Base-by-base conservation (phyloP, 2,797 vertebrate genomes). In the Macrochelys suwanniensis region DNA sequence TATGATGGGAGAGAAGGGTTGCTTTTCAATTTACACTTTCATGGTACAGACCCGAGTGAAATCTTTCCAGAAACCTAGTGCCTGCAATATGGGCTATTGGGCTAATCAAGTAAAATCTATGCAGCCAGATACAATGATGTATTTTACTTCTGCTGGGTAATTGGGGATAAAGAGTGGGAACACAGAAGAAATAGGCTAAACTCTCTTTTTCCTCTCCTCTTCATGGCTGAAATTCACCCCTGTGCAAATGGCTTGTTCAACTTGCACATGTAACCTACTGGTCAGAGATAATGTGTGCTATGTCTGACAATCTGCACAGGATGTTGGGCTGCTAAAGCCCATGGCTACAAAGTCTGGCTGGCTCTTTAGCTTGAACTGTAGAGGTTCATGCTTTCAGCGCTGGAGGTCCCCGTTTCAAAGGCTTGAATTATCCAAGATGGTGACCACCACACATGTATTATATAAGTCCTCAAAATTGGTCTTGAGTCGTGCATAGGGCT, bases 211-310 rank as follows among this genome's bases (percentile, higher is more conserved):
- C 0, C 3, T 56, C n/a, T 74, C 61, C 3, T 26, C 77, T 25
- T 26, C 2, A n/a, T 84, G 15, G 12, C 68, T 42, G 74, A 53
- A 88, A 80, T n/a, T 7, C 4, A 1, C 1, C 3, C 51, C 23
- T 53, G 0, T 4, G 7, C 68, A 21, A 42, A 19, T 4, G 17
- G 6, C 23, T 61, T 25, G 17, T 31, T 1, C 0, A 2, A 17
- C 16, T 33, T 9, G 6, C 2, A 0, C 2, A 4, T 7, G n/a
- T 80, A 84, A 28, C 21, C 9, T 15, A 11, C 10, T 37, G 10
- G n/a, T 42, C 5, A 71, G n/a, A 42, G 68, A 61, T 61, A 61
- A 68, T 23, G n/a, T 71, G 37, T 71, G 68, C 68, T 42, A 21
- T 42, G 68, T 42, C 68, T 71, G 68, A 71, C 9, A 42, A 25